Percentiles rank a stretch among this genome's conserved stretches.
Conservation (phyloP, 2,797 vertebrate genomes). For the Chloroceryle amazona region DNA sequence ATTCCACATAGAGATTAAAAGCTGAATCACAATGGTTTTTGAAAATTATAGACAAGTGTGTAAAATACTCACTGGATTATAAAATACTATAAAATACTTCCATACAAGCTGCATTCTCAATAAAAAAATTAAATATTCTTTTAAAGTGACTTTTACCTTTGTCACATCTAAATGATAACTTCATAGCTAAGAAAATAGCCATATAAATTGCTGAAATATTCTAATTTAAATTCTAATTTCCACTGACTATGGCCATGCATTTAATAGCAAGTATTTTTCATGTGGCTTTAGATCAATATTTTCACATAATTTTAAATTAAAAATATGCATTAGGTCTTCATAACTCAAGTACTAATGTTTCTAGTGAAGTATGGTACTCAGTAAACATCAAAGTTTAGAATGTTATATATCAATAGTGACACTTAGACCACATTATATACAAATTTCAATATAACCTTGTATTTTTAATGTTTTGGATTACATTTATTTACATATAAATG, state of each 20-base stretch:
- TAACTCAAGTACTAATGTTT: neutral
- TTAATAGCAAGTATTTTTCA: neutral
- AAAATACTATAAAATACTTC: neutral
- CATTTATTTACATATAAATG: neutral
- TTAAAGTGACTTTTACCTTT: neutral
- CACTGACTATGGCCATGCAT: neutral
- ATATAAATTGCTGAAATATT: neutral
- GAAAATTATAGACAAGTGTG: neutral
- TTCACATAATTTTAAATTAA: neutral
- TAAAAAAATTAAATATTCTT: neutral
- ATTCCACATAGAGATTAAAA: neutral
- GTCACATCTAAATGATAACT: neutral
- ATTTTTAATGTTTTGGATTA: neutral
- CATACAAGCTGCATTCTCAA: neutral
- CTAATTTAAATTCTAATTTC: neutral
- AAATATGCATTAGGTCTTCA: neutral
- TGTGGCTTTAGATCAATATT: neutral
- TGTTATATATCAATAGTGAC: neutral
- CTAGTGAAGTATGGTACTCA: neutral
- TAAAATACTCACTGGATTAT: neutral
- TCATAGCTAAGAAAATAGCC: neutral
- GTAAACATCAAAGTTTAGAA: neutral
- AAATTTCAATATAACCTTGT: neutral
- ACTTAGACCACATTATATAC: neutral
- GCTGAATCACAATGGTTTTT: neutral